Conservation (phyloP, 2,797 vertebrate genomes). For the Lepus oiostolus region DNA sequence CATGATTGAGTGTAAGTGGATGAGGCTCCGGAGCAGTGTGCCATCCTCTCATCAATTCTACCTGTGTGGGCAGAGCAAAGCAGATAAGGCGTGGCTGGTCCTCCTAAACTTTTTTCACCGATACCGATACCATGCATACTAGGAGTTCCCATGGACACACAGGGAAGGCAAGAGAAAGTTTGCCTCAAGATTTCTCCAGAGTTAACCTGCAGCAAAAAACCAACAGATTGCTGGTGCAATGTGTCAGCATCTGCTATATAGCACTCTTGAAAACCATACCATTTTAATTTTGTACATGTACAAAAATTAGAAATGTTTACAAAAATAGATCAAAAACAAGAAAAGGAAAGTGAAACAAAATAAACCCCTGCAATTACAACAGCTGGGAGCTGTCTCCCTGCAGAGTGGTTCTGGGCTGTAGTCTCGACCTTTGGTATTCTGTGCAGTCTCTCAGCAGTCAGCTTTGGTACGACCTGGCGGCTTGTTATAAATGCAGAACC, state of each 20-base stretch:
- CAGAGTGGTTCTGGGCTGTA: not conserved
- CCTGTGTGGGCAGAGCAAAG: not conserved
- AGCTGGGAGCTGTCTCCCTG: not conserved
- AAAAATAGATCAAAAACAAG: not conserved
- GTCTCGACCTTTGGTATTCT: not conserved
- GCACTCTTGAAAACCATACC: not conserved
- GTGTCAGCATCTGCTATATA: not conserved
- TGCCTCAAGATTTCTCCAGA: fast-evolving
- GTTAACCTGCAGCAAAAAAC: not conserved
- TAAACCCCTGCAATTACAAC: fast-evolving
- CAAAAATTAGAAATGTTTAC: not conserved
- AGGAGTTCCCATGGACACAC: not conserved
- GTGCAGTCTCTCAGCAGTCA: not conserved
- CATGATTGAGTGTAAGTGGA: not conserved
- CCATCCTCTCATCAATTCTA: not conserved
- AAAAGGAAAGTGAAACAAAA: not conserved
- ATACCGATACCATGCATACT: too few relatives aligned
- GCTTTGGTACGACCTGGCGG: too few relatives aligned
- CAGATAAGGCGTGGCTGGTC: fast-evolving
- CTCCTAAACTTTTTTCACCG: too few relatives aligned
- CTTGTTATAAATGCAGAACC: not conserved
- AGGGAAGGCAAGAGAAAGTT: too few relatives aligned
- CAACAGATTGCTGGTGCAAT: not conserved
- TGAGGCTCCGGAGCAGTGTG: too few relatives aligned
- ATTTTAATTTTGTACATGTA: not conserved